Base-by-base conservation (phyloP, 2,888 invertebrate genomes). In the Arrhopalites spinosus region DNA sequence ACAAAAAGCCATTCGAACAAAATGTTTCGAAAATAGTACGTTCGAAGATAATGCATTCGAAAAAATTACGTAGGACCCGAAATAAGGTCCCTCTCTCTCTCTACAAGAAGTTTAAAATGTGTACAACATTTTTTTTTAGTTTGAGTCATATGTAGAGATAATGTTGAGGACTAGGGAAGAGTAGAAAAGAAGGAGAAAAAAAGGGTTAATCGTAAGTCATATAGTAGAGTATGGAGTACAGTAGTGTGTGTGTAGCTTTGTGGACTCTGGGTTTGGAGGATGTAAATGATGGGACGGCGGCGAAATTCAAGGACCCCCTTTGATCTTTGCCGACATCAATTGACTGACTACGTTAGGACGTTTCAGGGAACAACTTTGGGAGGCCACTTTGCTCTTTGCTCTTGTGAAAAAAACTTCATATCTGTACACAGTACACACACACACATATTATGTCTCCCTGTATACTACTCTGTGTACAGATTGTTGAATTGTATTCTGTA, bases 281-380 rank as follows among this genome's bases (percentile, higher is more conserved):
- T 78, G 78, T 78, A 80, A 80, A 80, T 79, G 80, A 79, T 79
- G 78, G 78, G 77, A 75, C 78, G 80, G 78, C 80, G 80, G 80
- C 78, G 72, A 80, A 74, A 53, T 77, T 82, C 81, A 82, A 82
- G 82, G 82, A 82, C 80, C 79, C 23, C 78, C 80, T 82, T 82
- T 82, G 80, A 80, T 78, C 76, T 80, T 79, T 79, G 78, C 82
- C 82, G 82, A 81, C 82, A 81, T 81, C 82, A 81, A 81, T 81
- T 81, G 80, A 81, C 78, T 79, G 77, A 67, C 69, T 69, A 29
- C 69, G 30, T 69, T 50, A 77, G 79, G 80, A 80, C 79, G 79
- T 79, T 74, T 74, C 68, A 77, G 71, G 68, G 70, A 78, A 36
- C 75, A 69, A 70, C 68, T 70, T 61, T 43, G 69, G 63, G 75